Conservation (phyloP, 2,888 invertebrate genomes). For the Phortica okadai region DNA sequence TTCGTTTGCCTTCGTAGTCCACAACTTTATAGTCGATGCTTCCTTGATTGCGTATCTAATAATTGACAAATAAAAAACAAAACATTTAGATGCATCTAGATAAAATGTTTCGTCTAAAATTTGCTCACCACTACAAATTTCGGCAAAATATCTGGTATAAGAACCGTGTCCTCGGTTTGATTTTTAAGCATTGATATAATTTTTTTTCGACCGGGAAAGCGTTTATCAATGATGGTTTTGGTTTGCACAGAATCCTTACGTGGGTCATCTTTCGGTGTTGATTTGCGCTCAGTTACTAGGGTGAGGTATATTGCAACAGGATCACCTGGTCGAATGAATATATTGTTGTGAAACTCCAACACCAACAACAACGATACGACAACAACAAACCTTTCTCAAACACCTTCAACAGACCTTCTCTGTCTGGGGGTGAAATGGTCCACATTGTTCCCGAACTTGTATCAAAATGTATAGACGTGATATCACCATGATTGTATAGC, state of each 20-base stretch:
- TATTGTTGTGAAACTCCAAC: neutral
- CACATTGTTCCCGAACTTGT: conserved; percentile 56
- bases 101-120: neutral
- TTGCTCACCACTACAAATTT: conserved; percentile 50
- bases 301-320: neutral
- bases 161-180: conserved; percentile 33
- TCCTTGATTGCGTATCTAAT: neutral
- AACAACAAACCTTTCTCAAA: conserved; percentile 44
- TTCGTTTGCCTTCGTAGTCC: neutral
- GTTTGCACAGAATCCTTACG: neutral
- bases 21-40: neutral
- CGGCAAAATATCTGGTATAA: conserved; percentile 57
- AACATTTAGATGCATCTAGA: neutral
- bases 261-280: neutral
- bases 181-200: conserved; percentile 42
- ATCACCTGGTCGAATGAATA: neutral
- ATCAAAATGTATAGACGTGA: conserved; percentile 55
- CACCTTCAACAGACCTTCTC: conserved; percentile 47
- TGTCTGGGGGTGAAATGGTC: conserved; percentile 60
- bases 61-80: neutral
- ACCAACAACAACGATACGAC: neutral
- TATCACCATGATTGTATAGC: conserved; percentile 53
- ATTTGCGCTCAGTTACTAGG: neutral
- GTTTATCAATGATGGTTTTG: neutral
- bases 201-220: conserved; percentile 38